Conservation (phyloP, 2,888 invertebrate species). For the Calameuta idolon region DNA sequence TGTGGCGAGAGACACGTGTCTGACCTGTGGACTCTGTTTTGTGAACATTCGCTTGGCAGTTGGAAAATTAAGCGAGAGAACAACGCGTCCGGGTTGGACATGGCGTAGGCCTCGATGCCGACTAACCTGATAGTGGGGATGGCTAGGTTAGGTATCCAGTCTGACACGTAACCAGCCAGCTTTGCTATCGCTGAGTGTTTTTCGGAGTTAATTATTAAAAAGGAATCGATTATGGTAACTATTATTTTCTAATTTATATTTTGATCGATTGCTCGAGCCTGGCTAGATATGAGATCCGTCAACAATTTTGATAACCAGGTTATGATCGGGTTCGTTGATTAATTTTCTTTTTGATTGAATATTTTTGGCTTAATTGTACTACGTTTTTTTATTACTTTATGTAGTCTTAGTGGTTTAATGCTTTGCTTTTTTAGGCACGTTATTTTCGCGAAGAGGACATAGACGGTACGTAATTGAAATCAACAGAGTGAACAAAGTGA, state of each 20-base stretch:
- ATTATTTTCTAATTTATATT: neutral
- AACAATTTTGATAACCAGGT: neutral
- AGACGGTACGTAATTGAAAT: slow-evolving; percentile 78
- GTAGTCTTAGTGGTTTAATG: neutral
- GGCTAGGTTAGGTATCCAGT: neutral
- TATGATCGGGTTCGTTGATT: neutral
- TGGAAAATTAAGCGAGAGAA: neutral
- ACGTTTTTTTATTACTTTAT: neutral
- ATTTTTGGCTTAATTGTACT: neutral
- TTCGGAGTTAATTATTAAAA: neutral
- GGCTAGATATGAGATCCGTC: neutral
- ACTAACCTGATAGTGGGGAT: neutral
- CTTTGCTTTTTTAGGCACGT: slow-evolving; percentile 76
- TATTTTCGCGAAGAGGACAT: slow-evolving; percentile 96
- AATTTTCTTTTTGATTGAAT: neutral
- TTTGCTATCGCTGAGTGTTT: neutral
- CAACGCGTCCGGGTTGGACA: neutral
- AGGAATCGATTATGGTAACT: neutral
- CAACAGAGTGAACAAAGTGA: slow-evolving; percentile 2
- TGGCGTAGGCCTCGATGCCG: neutral
- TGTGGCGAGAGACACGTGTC: neutral
- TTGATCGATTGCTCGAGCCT: neutral
- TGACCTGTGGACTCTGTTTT: neutral
- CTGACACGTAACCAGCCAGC: neutral
- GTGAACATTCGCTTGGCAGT: neutral